Evolutionary conservation across 2,888 invertebrate genomes (phyloP), one percentile per base, ranked within the genome.

Genomic region (Boloria selene): DNA sequence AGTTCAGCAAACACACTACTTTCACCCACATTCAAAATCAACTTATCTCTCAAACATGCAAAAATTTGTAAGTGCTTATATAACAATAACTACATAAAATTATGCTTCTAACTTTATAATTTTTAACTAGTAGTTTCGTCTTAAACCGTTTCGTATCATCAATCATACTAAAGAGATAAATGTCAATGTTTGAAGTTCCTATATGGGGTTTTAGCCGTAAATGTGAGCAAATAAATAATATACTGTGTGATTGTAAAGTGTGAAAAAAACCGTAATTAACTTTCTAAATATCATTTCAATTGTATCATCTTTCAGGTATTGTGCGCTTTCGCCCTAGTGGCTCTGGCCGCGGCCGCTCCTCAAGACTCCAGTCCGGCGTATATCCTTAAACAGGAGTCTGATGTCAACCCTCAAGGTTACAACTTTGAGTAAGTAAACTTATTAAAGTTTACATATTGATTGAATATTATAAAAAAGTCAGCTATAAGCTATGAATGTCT

Each of bases 341-440:
- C 84, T 68, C 77, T 79, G 22, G 79, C 79, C 1, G 70, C 81
- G 45, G 85, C 88, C 2, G 85, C 84, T 0, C 86, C 88, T 6
- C 80, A 83, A 54, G 77, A 78, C 4, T 75, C 75, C 17, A 47
- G 31, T 22, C 80, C 78, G 44, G 83, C 81, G 60, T 83, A 87
- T 76, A 86, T 87, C 68, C 75, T 89, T 65, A 86, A 84, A 74
- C 88, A 88, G 60, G 86, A 86, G 17, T 77, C 85, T 10, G 77
- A 84, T 68, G 78, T 88, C 67, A 77, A 79, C 73, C 83, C 85
- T 4, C 83, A 87, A 14, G 88, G 88, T 54, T 88, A 88, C 75
- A 80, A 84, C 70, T 88, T 88, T 66, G 79, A 82, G 88, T 88
- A 70, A 85, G 88, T 82, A 53, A 17, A 42, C 10, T 31, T 31